Base-by-base conservation (phyloP, 2,888 invertebrate species). In the Eupeodes luniger region DNA sequence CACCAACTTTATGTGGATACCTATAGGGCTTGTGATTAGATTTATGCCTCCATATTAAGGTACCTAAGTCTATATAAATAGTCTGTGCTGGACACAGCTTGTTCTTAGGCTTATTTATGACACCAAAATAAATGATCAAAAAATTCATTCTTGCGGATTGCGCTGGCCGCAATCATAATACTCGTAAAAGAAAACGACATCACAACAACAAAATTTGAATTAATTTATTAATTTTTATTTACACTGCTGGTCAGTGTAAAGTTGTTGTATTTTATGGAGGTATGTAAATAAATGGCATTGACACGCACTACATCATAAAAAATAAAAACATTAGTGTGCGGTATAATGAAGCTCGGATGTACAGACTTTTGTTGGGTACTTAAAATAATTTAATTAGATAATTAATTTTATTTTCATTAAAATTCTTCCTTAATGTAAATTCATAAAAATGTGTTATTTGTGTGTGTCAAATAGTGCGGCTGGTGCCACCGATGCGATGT, bases 131-230 rank as follows among this genome's bases (percentile, higher is more conserved):
- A 64, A 81, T 49, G 57, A 66, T 19, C 19, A 51, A 49, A 12
- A 51, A 49, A 14, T 19, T 47, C 51, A 19, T 12, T 9, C 9
- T 53, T 14, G 53, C 47, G 27, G 53, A 67, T 79, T 86, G 83
- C 16, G 83, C 82, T 79, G 79, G 86, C 53, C 79, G 75, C 62
- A 83, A 64, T 79, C 44, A 61, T 79, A 47, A 70, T 76, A 19
- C 19, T 19, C 19, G 19, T 57, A 74, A 77, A 69, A 69, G 27
- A 49, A 16, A 53, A 69, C 19, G 16, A 16, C 9, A 11, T 6
- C 14, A 78, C 49, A 44, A 83, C 19, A 86, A 67, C 70, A 27
- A 69, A 69, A 82, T 55, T 82, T 82, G 55, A 70, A 55, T 82
- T 66, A 82, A 86, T 75, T 69, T 49, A 80, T 55, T 27, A 67